These are phyloP conservation scores for Dryobotodes eremita DNA, from an alignment of 2,888 invertebrate species.

Conservation along the genomic window DNA sequence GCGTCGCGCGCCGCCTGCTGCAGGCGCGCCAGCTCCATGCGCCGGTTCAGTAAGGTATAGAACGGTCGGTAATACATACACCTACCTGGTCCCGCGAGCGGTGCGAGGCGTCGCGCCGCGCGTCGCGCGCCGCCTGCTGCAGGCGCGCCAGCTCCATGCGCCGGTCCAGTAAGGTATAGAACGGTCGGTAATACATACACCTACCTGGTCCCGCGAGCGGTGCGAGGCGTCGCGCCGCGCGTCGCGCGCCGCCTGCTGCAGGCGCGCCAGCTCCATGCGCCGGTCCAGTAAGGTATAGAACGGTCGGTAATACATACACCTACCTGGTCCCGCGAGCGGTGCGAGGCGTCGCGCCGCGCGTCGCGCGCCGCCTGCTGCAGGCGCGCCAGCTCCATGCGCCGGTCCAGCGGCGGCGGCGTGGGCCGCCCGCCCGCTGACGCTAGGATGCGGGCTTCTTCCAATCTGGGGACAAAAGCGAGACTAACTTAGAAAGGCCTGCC, in stretches of 20 bases:
- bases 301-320: constrained; percentile 35
- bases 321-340: constrained; percentile 90
- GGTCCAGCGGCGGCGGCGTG: constrained; percentile 93
- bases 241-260: constrained; percentile 94
- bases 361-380: constrained; percentile 94
- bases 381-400: constrained; percentile 94
- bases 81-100: constrained; percentile 89
- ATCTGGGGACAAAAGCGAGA: constrained; percentile 77
- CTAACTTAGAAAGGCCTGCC: too few relatives aligned
- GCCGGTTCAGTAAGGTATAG: constrained; percentile 91
- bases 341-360: constrained; percentile 93
- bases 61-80: constrained; percentile 34
- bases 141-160: constrained; percentile 94
- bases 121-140: constrained; percentile 94
- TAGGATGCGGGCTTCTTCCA: constrained; percentile 93
- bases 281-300: constrained; percentile 87
- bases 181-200: constrained; percentile 34
- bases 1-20: constrained; percentile 95
- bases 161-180: constrained; percentile 91
- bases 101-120: constrained; percentile 92
- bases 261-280: constrained; percentile 93
- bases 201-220: constrained; percentile 89
- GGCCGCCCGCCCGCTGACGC: constrained; percentile 86
- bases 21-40: constrained; percentile 93
- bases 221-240: constrained; percentile 93